Evolutionary conservation across 2,797 vertebrate genomes (phyloP), one percentile per base, ranked within the genome.

Genomic region (Ciconia nigra): DNA sequence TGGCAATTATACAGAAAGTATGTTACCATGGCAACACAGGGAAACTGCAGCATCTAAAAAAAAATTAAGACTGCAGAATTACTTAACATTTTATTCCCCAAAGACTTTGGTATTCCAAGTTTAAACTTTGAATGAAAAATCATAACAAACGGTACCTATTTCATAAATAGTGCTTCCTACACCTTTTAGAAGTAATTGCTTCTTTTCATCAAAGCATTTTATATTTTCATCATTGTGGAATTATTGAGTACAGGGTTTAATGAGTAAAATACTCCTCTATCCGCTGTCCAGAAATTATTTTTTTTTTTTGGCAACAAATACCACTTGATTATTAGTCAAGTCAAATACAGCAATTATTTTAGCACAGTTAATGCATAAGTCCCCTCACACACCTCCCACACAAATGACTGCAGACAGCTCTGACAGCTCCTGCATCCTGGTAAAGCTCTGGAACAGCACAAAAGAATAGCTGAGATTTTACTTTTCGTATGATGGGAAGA

Each of bases 81-180:
- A 93, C 94, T 97, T 95, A 96, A 96, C 91, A 90, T 96, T 93
- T 96, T 96, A 72, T 90, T 95, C 85, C 65, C 93, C 69, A 69
- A 80, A 90, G 87, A 72, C 54, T 86, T 88, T 1, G 3, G 65
- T 76, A 90, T 72, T 93, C 85, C 9, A n/a, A 90, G 72, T 72
- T 96, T 90, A 96, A 95, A 94, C 66, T 92, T 86, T 86, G 37
- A 73, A 76, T 1, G 7, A 85, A 91, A 89, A 92, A 88, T 91
- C 87, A 85, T 90, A 96, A 94, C 82, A 97, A 95, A 87, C 0
- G 9, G 78, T 87, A 37, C 19, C 65, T 95, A 79, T 83, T 93
- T 95, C 85, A 94, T 88, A 95, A 96, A 95, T 89, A 95, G 89
- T 86, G 33, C 87, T 95, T 96, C 94, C 93, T 91, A 97, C 80